Percentiles rank a stretch among this genome's conserved stretches.
phyloP scores from a whole-genome alignment of 2,113 vertebrate species.

The Oreochromis spilurus region DNA sequence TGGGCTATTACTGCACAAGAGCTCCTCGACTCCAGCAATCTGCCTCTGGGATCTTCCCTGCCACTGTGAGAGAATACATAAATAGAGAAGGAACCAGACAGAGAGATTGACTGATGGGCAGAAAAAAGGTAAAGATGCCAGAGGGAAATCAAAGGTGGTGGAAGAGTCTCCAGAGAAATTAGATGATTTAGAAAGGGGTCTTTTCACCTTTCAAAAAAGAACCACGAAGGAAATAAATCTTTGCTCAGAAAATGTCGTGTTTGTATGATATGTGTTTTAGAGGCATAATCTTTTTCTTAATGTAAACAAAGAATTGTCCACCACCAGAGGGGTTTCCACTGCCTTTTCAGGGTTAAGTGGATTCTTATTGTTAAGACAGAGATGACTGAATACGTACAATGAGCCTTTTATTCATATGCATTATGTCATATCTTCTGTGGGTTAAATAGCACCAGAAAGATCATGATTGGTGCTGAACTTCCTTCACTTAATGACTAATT shows the following conservation, averaged over 20 bases:
- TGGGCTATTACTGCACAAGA: slow-evolving; percentile 32
- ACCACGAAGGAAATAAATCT: background rate
- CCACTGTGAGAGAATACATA: slow-evolving; percentile 3
- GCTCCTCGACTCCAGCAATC: slow-evolving; percentile 2
- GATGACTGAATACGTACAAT: background rate
- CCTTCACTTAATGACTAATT: background rate
- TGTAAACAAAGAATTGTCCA: background rate
- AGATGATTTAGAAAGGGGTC: background rate
- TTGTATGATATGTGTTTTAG: background rate
- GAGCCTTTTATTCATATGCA: background rate
- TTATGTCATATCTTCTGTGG: background rate
- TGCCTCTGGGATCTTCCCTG: slow-evolving; percentile 7
- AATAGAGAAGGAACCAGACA: background rate
- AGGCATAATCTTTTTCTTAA: background rate
- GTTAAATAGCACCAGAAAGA: background rate
- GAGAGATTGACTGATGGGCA: background rate
- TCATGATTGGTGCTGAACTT: background rate
- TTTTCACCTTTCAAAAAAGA: background rate
- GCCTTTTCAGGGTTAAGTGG: background rate
- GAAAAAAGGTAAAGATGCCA: background rate
- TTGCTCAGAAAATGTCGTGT: background rate
- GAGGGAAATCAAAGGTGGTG: background rate
- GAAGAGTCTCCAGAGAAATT: background rate
- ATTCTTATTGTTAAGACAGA: background rate
- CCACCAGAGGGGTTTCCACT: background rate